A percentile compares a stretch with the other conserved stretches of the same genome.
These are phyloP conservation scores for Pentalonia nigronervosa DNA, from an alignment of 1,140 invertebrate genomes.

Conservation along the genomic window DNA sequence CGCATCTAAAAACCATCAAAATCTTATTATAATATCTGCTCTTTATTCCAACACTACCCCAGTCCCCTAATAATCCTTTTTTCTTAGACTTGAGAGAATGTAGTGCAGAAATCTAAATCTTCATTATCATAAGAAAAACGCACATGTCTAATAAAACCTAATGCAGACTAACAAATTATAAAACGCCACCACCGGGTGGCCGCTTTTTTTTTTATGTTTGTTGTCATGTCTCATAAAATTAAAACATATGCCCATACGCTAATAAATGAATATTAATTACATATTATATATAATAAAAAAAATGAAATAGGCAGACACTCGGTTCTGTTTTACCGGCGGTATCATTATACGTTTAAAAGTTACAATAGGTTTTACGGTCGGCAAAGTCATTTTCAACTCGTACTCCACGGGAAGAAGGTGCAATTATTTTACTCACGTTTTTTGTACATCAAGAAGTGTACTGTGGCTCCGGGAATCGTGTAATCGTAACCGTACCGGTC, in stretches of 20 bases:
- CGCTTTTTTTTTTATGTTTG: not conserved
- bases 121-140: not conserved
- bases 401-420: not conserved
- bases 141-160: not conserved
- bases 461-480: conserved; percentile 53
- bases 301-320: not conserved
- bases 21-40: not conserved
- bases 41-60: not conserved
- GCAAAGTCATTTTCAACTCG: not conserved
- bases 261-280: too few relatives aligned
- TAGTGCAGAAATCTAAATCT: not conserved
- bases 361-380: not conserved
- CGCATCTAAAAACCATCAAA: not conserved
- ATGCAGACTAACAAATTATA: not conserved
- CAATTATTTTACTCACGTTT: conserved; percentile 18
- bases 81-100: not conserved
- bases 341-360: not conserved
- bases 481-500: conserved; percentile 58
- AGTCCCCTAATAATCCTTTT: not conserved
- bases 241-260: not conserved
- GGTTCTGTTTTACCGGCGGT: too few relatives aligned
- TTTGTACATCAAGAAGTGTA: conserved; percentile 54
- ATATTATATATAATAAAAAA: not conserved
- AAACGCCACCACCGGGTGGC: not conserved
- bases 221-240: not conserved